Conservation (phyloP, 2,888 invertebrate genomes). For the Athalia cordata region DNA sequence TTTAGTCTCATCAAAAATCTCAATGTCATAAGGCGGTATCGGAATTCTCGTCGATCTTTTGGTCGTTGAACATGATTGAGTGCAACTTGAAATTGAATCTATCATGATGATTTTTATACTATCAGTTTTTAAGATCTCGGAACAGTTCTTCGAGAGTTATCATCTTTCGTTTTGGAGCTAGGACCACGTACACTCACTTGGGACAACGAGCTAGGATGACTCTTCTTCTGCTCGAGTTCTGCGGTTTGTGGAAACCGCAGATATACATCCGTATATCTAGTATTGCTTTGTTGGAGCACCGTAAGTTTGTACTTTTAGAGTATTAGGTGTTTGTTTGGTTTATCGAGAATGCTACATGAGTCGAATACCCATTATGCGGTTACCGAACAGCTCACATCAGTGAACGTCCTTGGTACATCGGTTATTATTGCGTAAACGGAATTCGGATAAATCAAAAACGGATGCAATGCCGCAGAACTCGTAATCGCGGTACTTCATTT, state of each 20-base stretch:
- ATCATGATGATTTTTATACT: background rate
- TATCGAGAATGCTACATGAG: conserved; percentile 21
- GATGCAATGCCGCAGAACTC: conserved; percentile 33
- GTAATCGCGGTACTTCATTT: conserved; percentile 14
- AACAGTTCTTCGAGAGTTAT: background rate
- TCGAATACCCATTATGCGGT: conserved; percentile 8
- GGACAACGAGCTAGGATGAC: conserved; percentile 4
- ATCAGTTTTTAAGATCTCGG: background rate
- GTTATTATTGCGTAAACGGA: conserved; percentile 37
- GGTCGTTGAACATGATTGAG: background rate
- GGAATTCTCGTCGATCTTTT: background rate
- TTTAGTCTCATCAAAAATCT: background rate
- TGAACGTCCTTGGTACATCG: conserved; percentile 38
- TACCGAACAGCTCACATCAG: conserved; percentile 35
- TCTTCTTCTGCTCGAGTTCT: background rate
- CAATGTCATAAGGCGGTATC: no score
- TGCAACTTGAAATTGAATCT: background rate
- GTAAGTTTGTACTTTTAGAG: background rate
- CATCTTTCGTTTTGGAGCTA: background rate
- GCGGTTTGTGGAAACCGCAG: conserved; percentile 26
- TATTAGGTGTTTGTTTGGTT: conserved; percentile 7
- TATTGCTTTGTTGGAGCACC: background rate
- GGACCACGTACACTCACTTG: background rate
- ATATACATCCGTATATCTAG: no score
- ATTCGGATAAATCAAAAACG: conserved; percentile 33